Conservation (phyloP, 2,113 vertebrate genomes). For the Pteropus alecto region DNA sequence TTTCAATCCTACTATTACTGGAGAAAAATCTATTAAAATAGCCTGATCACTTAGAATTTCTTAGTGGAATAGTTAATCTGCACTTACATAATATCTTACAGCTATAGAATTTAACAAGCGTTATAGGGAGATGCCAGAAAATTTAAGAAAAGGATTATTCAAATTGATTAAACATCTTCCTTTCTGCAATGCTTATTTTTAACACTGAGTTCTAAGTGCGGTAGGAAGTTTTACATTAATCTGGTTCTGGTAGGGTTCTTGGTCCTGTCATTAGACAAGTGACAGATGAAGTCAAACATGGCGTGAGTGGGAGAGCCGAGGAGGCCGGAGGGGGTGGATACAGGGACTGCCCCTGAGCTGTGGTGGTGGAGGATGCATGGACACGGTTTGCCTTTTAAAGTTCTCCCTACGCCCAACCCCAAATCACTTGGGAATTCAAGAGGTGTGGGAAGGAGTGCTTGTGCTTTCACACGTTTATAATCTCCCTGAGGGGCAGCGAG, state of each 20-base stretch:
- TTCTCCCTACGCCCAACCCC: neutral
- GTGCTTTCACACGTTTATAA: too few species aligned
- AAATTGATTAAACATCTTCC: neutral
- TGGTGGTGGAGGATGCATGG: neutral
- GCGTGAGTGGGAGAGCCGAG: neutral
- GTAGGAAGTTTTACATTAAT: neutral
- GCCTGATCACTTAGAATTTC: neutral
- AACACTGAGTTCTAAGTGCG: neutral
- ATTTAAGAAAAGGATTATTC: neutral
- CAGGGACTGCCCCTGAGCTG: neutral
- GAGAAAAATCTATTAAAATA: neutral
- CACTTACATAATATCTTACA: neutral
- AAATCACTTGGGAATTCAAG: neutral
- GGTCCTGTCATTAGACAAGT: neutral
- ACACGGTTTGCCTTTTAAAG: neutral
- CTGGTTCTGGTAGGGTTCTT: neutral
- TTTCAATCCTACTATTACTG: neutral
- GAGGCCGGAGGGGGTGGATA: fast-evolving
- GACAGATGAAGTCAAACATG: neutral
- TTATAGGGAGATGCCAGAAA: neutral
- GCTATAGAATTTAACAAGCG: neutral
- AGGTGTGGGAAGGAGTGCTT: fast-evolving
- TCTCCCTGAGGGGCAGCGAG: neutral
- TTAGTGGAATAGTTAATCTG: neutral
- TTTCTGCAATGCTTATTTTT: neutral